Evolutionary conservation across 1,140 invertebrate genomes (phyloP), one percentile per base, ranked within the genome.

Genomic region (Papilio glaucus): DNA sequence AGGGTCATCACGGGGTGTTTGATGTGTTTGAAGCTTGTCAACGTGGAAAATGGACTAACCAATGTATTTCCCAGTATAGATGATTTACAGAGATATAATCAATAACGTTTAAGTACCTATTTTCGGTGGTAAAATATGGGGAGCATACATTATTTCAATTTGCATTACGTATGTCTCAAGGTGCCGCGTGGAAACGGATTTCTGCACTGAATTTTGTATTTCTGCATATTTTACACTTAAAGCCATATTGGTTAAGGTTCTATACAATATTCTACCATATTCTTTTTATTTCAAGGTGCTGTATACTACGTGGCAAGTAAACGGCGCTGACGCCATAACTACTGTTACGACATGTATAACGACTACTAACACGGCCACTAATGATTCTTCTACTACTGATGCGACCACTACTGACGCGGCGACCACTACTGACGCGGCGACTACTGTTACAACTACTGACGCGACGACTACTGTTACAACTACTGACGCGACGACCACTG

Each of bases 301-400:
- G 9, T 82, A 72, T 65, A 21, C 78, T 0, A 53, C 63, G 42
- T 83, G 80, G 76, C 71, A 84, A 42, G 79, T 63, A 0, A 57
- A 81, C 7, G 81, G 80, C 5, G 76, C 79, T 0, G 82, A 84
- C 71, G 80, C 81, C 1, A 39, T 61, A 1, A 74, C 73, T 0
- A 85, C 85, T 41, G 39, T 13, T 41, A 13, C 39, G 8, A 41
- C 39, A 12, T 4, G 2, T 33, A 33, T 13, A 1, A 63, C 74
- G 0, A 49, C 45, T 21, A 49, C 15, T 49, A 18, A 21, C 10
- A 21, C 45, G 18, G 4, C 29, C 0, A 76, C 78, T 3, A 72
- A 67, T 1, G 72, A 68, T 12, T 63, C 75, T 4, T 70, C 76
- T 10, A 63, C 70, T 0, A 49, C 67, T 33, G 33, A 33, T 12